Evolutionary conservation across 2,113 vertebrate species (phyloP).

Genomic region (Microtus ochrogaster): DNA sequence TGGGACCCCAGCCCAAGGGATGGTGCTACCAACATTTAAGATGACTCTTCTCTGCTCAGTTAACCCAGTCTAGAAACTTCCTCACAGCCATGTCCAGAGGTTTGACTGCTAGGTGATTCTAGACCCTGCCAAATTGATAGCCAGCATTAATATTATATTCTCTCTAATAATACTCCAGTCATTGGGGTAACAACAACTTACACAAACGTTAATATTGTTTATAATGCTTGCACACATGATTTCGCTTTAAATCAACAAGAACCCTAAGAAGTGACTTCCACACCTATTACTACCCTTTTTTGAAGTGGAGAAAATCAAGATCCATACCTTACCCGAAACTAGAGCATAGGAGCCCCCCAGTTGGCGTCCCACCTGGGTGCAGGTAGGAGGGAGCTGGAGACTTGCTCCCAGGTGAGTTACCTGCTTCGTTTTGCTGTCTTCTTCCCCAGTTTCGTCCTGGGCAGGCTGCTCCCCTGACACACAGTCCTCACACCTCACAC

Average conservation of each 20-base stretch:
- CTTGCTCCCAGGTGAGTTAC: fast-evolving
- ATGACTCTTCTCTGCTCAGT: background rate
- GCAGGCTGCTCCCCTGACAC: background rate
- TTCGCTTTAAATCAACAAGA: background rate
- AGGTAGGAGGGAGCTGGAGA: background rate
- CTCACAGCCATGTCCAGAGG: background rate
- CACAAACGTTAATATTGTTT: background rate
- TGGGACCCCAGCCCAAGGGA: background rate
- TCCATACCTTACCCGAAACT: background rate
- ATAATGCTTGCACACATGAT: background rate
- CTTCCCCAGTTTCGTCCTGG: background rate
- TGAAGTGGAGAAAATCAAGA: background rate
- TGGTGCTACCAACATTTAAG: background rate
- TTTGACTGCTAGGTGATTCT: background rate
- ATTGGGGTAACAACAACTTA: background rate
- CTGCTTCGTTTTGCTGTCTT: background rate
- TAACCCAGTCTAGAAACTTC: background rate
- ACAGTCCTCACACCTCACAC: background rate
- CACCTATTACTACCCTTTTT: background rate
- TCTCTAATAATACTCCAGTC: background rate
- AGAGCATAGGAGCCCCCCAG: too few relatives aligned
- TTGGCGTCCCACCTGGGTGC: background rate
- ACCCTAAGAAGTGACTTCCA: background rate
- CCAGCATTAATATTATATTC: background rate
- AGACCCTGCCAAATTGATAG: background rate